Evolutionary conservation across 1,140 invertebrate genomes (phyloP), one percentile per base, ranked within the genome.

Genomic region (Cyrtorhinus lividipennis): DNA sequence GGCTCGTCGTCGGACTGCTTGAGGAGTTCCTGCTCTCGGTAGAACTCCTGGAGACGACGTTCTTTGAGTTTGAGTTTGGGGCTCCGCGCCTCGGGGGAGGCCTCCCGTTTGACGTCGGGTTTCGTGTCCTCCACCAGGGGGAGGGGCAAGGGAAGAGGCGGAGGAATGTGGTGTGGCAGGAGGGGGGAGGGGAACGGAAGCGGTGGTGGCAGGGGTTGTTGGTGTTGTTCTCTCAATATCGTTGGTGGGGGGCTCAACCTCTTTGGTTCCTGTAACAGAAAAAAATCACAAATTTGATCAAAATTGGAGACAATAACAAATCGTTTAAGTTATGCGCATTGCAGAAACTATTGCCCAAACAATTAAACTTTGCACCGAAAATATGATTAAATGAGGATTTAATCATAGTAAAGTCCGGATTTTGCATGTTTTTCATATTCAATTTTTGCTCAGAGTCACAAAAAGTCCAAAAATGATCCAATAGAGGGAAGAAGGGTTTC

Each of bases 1-100:
- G 59, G 45, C 20, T 56, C 45, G 20, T 30, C 62, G 26, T 24
- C 30, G 23, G 56, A 18, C 27, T 38, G 23, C 24, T 26, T 48
- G 24, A 48, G 58, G 13, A 65, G 48, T n/a, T 18, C 26, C 24
- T 67, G 67, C 23, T 67, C 66, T 53, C 67, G 56, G 58, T 68
- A 68, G 63, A 69, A 69, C 24, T 69, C 68, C 44, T 65, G 56
- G 18, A 69, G 59, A 13, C 66, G 53, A 10, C 68, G 48, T 45
- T 69, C 67, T 27, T 69, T 69, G 15, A 69, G 56, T n/a, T 60
- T 62, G 5, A 67, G 56, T 44, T 62, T 24, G 18, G 24, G 23
- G 56, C 27, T 25, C 15, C 38, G 20, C 62, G 23, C 20, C 56
- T 44, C 56, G 24, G 15, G 18, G 18, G 26, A n/a, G 18, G 24